Percentiles rank a stretch among this genome's conserved stretches.
Evolutionary conservation across 1,140 invertebrate species (phyloP).

Genomic region (Chironomus striatipennis): DNA sequence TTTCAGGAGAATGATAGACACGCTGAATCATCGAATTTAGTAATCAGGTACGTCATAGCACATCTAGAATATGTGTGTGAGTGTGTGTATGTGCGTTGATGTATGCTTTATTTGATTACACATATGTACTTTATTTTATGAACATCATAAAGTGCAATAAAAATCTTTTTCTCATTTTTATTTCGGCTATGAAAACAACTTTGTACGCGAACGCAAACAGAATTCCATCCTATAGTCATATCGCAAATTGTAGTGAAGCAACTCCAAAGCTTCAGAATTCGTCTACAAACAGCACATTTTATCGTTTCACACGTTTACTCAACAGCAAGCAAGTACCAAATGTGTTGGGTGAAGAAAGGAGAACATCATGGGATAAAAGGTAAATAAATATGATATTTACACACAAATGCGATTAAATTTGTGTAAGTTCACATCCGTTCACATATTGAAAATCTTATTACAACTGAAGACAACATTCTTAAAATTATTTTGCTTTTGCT

Average conservation of each 20-base stretch:
- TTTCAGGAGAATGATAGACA: neutral
- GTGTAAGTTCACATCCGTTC: neutral
- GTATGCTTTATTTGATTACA: neutral
- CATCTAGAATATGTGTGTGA: too few species aligned
- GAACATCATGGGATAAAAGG: constrained; percentile 6
- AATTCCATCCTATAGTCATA: constrained; percentile 8
- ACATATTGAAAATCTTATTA: too few species aligned
- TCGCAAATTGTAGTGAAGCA: neutral
- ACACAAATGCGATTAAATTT: neutral
- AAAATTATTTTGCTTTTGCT: too few species aligned
- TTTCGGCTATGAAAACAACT: neutral
- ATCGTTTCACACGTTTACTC: constrained; percentile 7
- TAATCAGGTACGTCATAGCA: neutral
- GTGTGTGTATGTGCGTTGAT: too few species aligned
- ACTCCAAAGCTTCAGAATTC: neutral
- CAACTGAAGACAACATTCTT: too few species aligned
- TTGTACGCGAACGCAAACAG: neutral
- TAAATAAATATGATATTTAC: neutral
- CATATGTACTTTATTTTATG: neutral
- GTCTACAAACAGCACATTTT: constrained; percentile 4
- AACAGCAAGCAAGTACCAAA: constrained; percentile 1
- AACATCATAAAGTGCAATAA: neutral
- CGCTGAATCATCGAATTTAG: neutral
- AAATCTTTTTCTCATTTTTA: neutral
- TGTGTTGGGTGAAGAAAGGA: neutral